A percentile compares a stretch with the other conserved stretches of the same genome.
These are phyloP conservation scores for Rallus crepitans DNA, from an alignment of 2,797 vertebrate genomes.

Conservation along the genomic window DNA sequence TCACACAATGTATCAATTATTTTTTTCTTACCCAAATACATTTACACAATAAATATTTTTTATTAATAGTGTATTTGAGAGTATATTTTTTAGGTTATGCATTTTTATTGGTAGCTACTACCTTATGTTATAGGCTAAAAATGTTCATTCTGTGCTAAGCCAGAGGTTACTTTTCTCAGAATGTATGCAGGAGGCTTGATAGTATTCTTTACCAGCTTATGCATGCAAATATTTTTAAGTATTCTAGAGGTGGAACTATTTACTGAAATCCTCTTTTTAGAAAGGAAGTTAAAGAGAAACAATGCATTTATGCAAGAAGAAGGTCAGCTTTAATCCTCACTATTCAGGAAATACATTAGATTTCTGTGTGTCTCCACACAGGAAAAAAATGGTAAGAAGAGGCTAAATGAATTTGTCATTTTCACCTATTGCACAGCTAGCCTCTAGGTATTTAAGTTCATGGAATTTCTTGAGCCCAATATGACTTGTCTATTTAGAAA, in stretches of 20 bases:
- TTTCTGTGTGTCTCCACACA: background rate
- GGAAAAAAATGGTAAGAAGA: background rate
- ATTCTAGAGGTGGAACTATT: background rate
- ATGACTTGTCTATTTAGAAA: background rate
- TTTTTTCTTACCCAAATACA: background rate
- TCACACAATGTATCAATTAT: background rate
- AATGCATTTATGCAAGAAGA: background rate
- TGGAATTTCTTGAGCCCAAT: background rate
- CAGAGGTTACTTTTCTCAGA: background rate
- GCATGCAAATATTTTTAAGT: background rate
- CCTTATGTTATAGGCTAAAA: background rate
- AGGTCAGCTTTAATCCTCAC: slow-evolving; percentile 11
- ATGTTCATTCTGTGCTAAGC: background rate
- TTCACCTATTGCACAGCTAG: background rate
- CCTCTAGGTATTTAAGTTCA: background rate
- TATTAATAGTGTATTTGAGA: background rate
- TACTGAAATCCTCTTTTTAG: background rate
- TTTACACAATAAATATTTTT: background rate
- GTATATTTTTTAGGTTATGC: background rate
- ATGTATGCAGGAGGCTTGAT: background rate
- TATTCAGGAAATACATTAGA: background rate
- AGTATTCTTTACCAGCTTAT: background rate
- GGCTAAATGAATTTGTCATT: background rate
- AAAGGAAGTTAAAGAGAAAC: slow-evolving; percentile 11
- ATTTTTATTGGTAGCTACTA: background rate